Percentiles rank a stretch among this genome's conserved stretches.
phyloP scores from a whole-genome alignment of 2,113 vertebrate genomes.

The Ammodytes dubius region DNA sequence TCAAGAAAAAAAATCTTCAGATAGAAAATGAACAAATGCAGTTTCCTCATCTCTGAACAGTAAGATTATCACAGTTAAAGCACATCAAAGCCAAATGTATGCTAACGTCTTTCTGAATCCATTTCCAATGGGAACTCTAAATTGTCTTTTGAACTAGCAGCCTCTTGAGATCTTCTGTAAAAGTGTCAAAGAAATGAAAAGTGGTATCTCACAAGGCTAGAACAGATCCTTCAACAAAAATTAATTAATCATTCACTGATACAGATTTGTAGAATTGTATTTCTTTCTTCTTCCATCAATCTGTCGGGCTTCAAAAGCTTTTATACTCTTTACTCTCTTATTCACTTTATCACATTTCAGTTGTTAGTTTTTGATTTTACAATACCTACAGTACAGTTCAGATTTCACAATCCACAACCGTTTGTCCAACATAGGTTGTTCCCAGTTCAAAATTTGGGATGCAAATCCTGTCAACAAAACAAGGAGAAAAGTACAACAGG shows the following conservation, averaged over 20 bases:
- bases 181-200: constrained; percentile 74
- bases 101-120: constrained; percentile 67
- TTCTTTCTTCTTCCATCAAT: constrained; percentile 48
- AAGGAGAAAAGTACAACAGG: constrained; percentile 24
- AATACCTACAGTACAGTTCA: constrained; percentile 32
- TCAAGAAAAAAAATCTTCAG: constrained; percentile 28
- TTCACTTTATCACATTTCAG: constrained; percentile 56
- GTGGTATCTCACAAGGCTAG: constrained; percentile 76
- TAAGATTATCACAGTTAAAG: constrained; percentile 71
- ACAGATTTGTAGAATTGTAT: constrained; percentile 71
- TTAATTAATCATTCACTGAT: constrained; percentile 82
- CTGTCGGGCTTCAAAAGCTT: constrained; percentile 70
- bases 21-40: constrained; percentile 54
- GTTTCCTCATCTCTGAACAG: constrained; percentile 60
- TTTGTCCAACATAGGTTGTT: constrained; percentile 23
- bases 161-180: constrained; percentile 79
- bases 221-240: constrained; percentile 77
- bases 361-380: constrained; percentile 33
- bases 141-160: constrained; percentile 80
- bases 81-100: constrained; percentile 75
- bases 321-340: constrained; percentile 59
- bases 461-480: constrained; percentile 58
- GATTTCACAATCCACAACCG: constrained; percentile 7
- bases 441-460: constrained; percentile 8
- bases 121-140: constrained; percentile 73